Conservation (phyloP, 2,888 invertebrate genomes). For the Tenthredo amoena region DNA sequence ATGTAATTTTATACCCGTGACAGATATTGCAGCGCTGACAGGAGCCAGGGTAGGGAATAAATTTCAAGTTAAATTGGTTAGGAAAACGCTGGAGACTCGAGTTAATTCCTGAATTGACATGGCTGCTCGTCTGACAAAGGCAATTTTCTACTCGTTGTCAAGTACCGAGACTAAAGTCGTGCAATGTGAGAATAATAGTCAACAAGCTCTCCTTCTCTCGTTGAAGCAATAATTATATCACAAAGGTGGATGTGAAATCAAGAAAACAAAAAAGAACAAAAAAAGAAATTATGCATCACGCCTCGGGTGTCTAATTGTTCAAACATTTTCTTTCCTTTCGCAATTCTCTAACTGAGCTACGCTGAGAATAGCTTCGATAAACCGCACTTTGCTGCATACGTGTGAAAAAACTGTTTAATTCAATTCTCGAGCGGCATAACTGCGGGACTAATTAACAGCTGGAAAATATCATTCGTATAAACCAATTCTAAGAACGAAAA, state of each 20-base stretch:
- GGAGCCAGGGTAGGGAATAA: slow-evolving; percentile 40
- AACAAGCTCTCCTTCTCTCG: neutral
- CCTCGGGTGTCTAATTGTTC: neutral
- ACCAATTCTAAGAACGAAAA: neutral
- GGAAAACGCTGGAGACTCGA: slow-evolving; percentile 48
- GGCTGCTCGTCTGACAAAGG: slow-evolving; percentile 39
- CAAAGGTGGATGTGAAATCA: neutral
- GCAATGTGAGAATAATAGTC: slow-evolving; percentile 12
- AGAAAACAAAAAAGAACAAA: neutral
- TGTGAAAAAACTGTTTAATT: neutral
- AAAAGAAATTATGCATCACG: no score
- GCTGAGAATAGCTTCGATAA: neutral
- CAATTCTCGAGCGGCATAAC: no score
- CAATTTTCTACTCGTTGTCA: slow-evolving; percentile 45
- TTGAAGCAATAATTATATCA: neutral
- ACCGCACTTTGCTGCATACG: neutral
- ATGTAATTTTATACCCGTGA: slow-evolving; percentile 54
- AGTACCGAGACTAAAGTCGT: slow-evolving; percentile 25
- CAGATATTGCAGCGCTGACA: slow-evolving; percentile 53
- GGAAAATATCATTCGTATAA: neutral
- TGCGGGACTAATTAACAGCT: neutral
- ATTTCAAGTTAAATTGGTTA: slow-evolving; percentile 52
- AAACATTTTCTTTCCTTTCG: neutral
- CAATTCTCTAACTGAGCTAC: neutral
- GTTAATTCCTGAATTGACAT: slow-evolving; percentile 49